These are phyloP conservation scores for Scaptomyza montana DNA, from an alignment of 1,140 invertebrate genomes.

Conservation along the genomic window DNA sequence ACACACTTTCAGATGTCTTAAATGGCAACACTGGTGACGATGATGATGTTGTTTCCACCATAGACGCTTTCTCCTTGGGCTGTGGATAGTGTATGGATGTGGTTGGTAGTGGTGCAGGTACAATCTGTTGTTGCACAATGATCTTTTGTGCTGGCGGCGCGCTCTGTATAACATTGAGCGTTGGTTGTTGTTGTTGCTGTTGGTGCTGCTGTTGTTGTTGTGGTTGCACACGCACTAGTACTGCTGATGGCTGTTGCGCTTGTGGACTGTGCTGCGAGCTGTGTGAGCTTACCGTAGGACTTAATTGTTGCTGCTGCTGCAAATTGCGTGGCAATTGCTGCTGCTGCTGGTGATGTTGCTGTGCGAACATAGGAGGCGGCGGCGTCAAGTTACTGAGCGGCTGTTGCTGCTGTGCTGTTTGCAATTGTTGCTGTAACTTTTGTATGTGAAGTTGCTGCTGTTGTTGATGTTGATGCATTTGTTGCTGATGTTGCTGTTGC, in stretches of 20 bases:
- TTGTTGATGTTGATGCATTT: constrained; percentile 38
- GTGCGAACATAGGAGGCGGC: constrained; percentile 13
- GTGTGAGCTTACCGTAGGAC: constrained; percentile 43
- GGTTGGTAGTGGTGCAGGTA: constrained; percentile 44
- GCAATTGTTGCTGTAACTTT: constrained; percentile 42
- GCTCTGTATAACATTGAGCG: constrained; percentile 73
- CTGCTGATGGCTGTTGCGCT: constrained; percentile 23
- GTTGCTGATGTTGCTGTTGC: constrained; percentile 30
- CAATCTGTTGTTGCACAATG: constrained; percentile 75
- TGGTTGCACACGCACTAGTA: constrained; percentile 38
- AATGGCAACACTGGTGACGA: constrained; percentile 4
- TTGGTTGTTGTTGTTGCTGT: constrained; percentile 30
- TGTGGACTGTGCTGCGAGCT: constrained; percentile 15
- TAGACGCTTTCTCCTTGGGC: constrained; percentile 35
- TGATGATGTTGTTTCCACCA: background rate
- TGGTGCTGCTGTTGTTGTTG: constrained; percentile 46
- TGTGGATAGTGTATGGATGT: constrained; percentile 47
- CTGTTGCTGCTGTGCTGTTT: constrained; percentile 31
- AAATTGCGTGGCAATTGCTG: constrained; percentile 28
- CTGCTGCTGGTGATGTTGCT: constrained; percentile 38
- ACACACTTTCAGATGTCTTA: constrained; percentile 70
- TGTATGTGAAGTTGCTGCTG: constrained; percentile 19
- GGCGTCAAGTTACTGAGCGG: constrained; percentile 20
- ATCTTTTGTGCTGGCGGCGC: constrained; percentile 54
- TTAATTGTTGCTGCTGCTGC: constrained; percentile 30